phyloP scores from a whole-genome alignment of 2,797 vertebrate genomes.

The Aselliscus stoliczkanus region DNA sequence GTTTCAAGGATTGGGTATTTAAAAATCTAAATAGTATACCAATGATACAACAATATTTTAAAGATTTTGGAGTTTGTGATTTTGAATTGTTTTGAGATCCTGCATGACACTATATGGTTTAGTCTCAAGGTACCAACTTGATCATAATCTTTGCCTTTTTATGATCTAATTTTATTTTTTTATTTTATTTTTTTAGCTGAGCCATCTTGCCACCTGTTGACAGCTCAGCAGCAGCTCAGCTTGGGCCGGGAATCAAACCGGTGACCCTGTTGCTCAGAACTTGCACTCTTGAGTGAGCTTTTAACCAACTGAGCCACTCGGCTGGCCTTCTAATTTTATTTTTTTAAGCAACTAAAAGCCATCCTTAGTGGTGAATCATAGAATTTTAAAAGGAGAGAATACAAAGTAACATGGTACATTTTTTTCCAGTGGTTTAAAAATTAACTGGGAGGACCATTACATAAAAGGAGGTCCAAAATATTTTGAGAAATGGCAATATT shows the following conservation, averaged over 20 bases:
- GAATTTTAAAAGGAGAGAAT: background rate
- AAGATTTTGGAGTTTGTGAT: background rate
- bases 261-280: too few relatives aligned
- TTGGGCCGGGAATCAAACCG: too few relatives aligned
- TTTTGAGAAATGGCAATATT: background rate
- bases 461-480: background rate
- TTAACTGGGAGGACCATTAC: background rate
- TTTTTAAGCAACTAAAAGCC: background rate
- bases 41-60: background rate
- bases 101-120: background rate
- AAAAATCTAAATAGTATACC: background rate
- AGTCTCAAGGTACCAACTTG: background rate
- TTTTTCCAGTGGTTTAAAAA: background rate
- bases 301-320: too few relatives aligned
- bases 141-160: background rate
- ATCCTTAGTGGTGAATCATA: background rate
- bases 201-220: too few relatives aligned
- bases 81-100: background rate
- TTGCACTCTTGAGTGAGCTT: too few relatives aligned
- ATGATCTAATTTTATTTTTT: background rate
- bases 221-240: too few relatives aligned
- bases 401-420: background rate
- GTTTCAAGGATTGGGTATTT: background rate
- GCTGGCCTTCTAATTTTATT: too few relatives aligned
- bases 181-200: too few relatives aligned